phyloP scores from a whole-genome alignment of 1,140 invertebrate species.

The Rhizoglyphus robini region DNA sequence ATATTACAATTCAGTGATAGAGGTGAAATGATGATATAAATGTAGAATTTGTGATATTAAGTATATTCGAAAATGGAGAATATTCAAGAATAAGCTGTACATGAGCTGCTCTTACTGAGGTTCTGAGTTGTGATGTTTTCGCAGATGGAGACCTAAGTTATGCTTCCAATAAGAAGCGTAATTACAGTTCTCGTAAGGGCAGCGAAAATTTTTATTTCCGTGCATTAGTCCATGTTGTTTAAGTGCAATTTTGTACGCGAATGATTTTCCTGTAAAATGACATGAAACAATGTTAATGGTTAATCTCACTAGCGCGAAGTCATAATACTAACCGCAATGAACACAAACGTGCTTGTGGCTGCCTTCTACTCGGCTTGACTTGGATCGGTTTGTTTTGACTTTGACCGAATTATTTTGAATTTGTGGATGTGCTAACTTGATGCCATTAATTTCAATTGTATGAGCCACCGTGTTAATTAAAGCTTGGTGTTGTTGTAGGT shows the following conservation, averaged over 20 bases:
- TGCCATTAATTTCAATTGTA: too few relatives aligned
- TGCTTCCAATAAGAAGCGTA: constrained; percentile 19
- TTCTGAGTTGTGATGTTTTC: constrained; percentile 14
- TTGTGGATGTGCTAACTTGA: not conserved
- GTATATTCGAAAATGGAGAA: too few relatives aligned
- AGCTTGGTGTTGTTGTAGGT: not conserved
- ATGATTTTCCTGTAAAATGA: constrained; percentile 12
- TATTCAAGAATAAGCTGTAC: too few relatives aligned
- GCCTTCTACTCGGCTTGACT: too few relatives aligned
- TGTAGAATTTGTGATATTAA: too few relatives aligned
- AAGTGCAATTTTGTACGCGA: constrained; percentile 11
- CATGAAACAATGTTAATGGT: not conserved
- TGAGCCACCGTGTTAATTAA: not conserved
- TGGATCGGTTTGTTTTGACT: not conserved
- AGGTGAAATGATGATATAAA: too few relatives aligned
- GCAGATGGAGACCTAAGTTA: constrained; percentile 2
- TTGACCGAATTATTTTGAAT: not conserved
- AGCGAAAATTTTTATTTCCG: constrained; percentile 11
- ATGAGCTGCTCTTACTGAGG: too few relatives aligned
- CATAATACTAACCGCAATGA: constrained; percentile 16
- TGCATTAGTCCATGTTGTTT: constrained; percentile 8
- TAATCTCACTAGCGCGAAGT: too few relatives aligned
- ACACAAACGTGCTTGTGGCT: constrained; percentile 1
- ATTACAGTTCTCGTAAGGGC: constrained; percentile 7
- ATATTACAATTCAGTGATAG: too few relatives aligned